Conservation (phyloP, 2,888 invertebrate genomes). For the Macropis europaea region DNA sequence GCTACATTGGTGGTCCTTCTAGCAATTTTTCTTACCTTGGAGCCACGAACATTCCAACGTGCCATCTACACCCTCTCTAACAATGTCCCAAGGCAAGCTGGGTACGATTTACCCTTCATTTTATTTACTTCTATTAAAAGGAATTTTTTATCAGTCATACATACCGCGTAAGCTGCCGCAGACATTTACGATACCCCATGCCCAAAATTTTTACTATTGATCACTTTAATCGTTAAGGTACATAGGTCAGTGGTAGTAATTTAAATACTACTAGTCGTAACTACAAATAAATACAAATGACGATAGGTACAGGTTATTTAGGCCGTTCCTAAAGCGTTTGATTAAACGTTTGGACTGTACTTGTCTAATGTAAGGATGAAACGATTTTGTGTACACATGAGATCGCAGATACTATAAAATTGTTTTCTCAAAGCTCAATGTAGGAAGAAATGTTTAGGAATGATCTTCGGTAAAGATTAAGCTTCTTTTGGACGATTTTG, state of each 20-base stretch:
- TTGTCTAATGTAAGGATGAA: too few relatives aligned
- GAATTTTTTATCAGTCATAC: slow-evolving; percentile 8
- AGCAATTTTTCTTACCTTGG: slow-evolving; percentile 77
- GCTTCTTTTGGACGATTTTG: too few relatives aligned
- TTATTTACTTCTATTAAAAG: slow-evolving; percentile 56
- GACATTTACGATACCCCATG: slow-evolving; percentile 12
- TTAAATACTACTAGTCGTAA: too few relatives aligned
- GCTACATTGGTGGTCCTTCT: slow-evolving; percentile 75
- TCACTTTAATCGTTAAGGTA: background rate
- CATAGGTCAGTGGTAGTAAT: too few relatives aligned
- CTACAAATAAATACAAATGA: too few relatives aligned
- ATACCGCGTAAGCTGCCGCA: background rate
- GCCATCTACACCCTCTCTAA: slow-evolving; percentile 75
- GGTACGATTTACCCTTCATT: slow-evolving; percentile 73
- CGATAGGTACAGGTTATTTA: too few relatives aligned
- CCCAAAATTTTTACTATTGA: slow-evolving; percentile 17
- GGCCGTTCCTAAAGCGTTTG: slow-evolving; percentile 2
- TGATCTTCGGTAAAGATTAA: too few relatives aligned
- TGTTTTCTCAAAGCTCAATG: background rate
- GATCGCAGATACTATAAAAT: too few relatives aligned
- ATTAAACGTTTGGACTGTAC: background rate
- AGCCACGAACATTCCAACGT: slow-evolving; percentile 74
- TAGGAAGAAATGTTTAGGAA: background rate
- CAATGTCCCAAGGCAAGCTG: slow-evolving; percentile 76
- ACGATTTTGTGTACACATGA: too few relatives aligned